Base-by-base conservation (phyloP, 2,113 vertebrate genomes). In the Grammomys surdaster region DNA sequence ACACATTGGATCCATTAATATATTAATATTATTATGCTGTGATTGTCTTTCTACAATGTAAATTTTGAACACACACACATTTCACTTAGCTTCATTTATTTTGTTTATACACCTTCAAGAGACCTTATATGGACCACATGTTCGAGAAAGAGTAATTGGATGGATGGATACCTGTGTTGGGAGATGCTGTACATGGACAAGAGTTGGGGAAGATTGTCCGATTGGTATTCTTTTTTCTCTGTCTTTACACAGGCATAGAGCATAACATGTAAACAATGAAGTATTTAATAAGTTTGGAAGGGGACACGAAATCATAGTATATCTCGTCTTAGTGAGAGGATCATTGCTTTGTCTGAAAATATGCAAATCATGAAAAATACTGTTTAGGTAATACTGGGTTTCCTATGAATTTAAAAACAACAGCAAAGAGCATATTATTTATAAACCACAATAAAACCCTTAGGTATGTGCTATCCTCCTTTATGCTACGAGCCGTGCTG, bases 61-160 rank as follows among this genome's bases (percentile, higher is more conserved):
- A 97, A 56, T 1, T 7, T 13, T 48, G 48, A 3, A 26, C 51
- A 9, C 13, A 3, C 2, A 80, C 33, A 54, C 0, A 70, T 91
- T 95, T 97, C 86, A 67, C 58, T 85, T 96, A n/a, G 3, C 31
- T 60, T 75, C 12, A 70, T 4, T 91, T 84, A 22, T 81, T 60
- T 72, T 88, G 36, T 51, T 19, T 13, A 46, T 22, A 51, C 33
- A 43, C 17, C 26, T 60, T 31, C 14, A 69, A 75, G 5, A 91
- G 51, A 63, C 1, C 12, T 67, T 36, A 54, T 46, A 84, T 36
- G 12, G 10, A 56, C 56, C 46, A 58, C 91, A n/a, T 51, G 19
- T 5, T 90, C 1, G 2, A 93, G 54, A 93, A 95, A 86, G 19
- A 51, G 31, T 31, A 58, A 13, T 16, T 63, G 8, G 51, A 93